These are phyloP conservation scores for Botia almorhae DNA, from an alignment of 2,797 vertebrate species.

Conservation along the genomic window DNA sequence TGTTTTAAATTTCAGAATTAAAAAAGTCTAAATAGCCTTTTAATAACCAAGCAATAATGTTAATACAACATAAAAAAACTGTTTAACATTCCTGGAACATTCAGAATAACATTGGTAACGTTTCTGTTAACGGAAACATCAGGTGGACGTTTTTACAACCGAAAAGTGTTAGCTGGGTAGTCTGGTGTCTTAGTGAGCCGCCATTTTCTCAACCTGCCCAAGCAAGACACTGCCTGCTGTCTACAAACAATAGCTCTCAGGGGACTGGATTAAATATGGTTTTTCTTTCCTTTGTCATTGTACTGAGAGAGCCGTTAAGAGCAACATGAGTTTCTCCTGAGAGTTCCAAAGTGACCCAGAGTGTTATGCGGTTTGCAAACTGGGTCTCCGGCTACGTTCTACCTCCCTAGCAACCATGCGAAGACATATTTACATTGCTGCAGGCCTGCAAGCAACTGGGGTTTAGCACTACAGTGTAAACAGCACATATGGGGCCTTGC, in stretches of 20 bases:
- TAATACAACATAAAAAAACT: no score
- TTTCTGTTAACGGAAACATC: no score
- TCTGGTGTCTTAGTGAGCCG: neutral
- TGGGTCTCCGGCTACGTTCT: neutral
- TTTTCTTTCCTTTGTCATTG: constrained; percentile 12
- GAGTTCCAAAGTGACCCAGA: neutral
- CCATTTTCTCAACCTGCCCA: constrained; percentile 29
- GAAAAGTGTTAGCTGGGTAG: neutral
- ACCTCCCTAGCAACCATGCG: neutral
- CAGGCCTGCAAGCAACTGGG: constrained; percentile 2
- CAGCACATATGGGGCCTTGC: neutral
- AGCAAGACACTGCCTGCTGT: constrained; percentile 38
- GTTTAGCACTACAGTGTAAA: constrained; percentile 10
- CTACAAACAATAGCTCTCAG: constrained; percentile 31
- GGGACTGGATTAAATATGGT: constrained; percentile 24
- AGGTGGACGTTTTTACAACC: no score
- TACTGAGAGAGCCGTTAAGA: neutral
- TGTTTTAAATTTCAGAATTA: no score
- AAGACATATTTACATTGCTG: neutral
- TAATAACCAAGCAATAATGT: no score
- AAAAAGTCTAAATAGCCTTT: no score
- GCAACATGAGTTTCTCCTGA: constrained; percentile 5
- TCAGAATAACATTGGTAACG: no score
- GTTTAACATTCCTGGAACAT: no score
- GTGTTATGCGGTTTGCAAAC: constrained; percentile 12